Evolutionary conservation across 2,113 vertebrate genomes (phyloP).

Genomic region (Cochlearius cochlearius): DNA sequence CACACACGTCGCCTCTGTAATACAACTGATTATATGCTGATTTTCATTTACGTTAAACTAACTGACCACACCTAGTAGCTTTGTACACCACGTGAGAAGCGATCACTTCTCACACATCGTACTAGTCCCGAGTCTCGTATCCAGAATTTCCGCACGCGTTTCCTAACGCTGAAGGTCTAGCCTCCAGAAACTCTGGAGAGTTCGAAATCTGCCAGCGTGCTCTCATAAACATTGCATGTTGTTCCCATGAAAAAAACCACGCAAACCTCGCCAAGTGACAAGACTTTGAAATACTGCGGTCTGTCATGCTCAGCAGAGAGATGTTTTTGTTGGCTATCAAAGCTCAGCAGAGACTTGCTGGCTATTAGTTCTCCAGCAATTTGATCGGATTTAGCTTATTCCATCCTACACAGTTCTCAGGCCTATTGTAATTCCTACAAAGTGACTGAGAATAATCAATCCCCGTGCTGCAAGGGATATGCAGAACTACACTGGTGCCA

Average conservation of each 20-base stretch:
- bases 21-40: not conserved
- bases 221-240: not conserved
- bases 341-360: slow-evolving; percentile 4
- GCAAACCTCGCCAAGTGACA: not conserved
- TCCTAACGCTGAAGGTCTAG: not conserved
- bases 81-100: not conserved
- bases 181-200: not conserved
- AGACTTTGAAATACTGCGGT: not conserved
- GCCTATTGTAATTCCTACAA: not conserved
- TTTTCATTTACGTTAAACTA: not conserved
- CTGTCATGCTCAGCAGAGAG: not conserved
- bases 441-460: not conserved
- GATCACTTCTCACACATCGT: not conserved
- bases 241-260: not conserved
- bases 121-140: not conserved
- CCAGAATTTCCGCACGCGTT: not conserved
- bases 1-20: not conserved
- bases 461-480: not conserved
- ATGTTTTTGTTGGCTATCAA: slow-evolving; percentile 32
- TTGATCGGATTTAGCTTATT: slow-evolving; percentile 9
- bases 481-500: not conserved
- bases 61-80: not conserved
- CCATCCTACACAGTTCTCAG: slow-evolving; percentile 26
- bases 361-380: not conserved
- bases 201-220: not conserved